Base-by-base conservation (phyloP, 2,888 invertebrate species). In the Melinaea marsaeus region DNA sequence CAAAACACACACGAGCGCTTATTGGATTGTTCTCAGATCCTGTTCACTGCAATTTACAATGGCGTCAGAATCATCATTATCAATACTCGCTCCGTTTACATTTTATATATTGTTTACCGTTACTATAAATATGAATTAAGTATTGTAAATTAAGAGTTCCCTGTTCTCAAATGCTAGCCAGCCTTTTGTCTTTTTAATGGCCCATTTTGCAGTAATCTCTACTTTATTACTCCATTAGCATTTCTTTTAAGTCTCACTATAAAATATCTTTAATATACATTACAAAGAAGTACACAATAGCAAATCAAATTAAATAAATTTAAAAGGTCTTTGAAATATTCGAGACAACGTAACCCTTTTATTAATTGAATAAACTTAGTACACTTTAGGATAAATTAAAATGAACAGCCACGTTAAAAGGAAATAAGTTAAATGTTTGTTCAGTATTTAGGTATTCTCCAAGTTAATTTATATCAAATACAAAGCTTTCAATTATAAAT, bases 1-100 rank as follows among this genome's bases (percentile, higher is more conserved):
- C 68, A 69, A 67, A 69, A 68, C 67, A 63, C 67, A 61, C 55
- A 60, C 57, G 58, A 67, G 69, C 55, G 70, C 72, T 71, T 71
- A 72, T 72, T 72, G 71, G 69, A 71, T 73, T 71, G 70, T 68
- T 69, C 69, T 69, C 67, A 57, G 67, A 69, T 66, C 64, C 64
- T 66, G 67, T 67, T 68, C 68, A 64, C 62, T 62, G 70, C 63
- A 66, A 70, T 67, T 64, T 62, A 65, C 62, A 67, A 62, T 61
- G 56, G 55, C 59, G 60, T 64, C 67, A 63, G 61, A 65, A 57
- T 62, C 66, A 62, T 66, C 64, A 69, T 65, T 62, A 65, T 63
- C 58, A 61, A 58, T 63, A 69, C 60, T 61, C 57, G 47, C 56
- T 58, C 13, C 45, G 51, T 57, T 34, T 42, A 34, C 48, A 61